Percentiles rank a stretch among this genome's conserved stretches.
Conservation (phyloP, 2,888 invertebrate species). For the Melanchra persicariae region DNA sequence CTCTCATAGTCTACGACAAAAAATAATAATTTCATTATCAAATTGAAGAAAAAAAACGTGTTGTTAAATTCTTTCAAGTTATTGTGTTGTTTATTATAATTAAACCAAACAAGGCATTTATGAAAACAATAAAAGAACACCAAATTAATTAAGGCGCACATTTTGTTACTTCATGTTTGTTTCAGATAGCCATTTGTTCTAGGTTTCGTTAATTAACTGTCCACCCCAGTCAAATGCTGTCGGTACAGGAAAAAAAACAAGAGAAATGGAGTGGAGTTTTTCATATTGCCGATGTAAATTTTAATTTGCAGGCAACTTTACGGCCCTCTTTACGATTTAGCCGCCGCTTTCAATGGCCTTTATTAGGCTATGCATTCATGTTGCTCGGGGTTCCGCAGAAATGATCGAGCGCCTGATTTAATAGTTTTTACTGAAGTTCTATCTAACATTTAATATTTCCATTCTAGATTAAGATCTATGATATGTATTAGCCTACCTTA, state of each 20-base stretch:
- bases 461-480: neutral
- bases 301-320: conserved; percentile 90
- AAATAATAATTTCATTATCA: neutral
- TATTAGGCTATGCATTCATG: conserved; percentile 87
- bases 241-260: conserved; percentile 83
- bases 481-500: neutral
- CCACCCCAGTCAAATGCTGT: conserved; percentile 85
- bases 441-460: conserved; percentile 1
- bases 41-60: neutral
- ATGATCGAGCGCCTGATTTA: conserved; percentile 65
- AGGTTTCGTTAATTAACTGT: conserved; percentile 88
- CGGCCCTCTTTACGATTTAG: conserved; percentile 89
- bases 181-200: conserved; percentile 83
- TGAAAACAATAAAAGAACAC: conserved; percentile 53
- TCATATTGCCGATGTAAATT: conserved; percentile 90
- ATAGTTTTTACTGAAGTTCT: conserved; percentile 38
- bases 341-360: conserved; percentile 86
- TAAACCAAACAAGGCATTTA: conserved; percentile 34
- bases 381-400: conserved; percentile 75
- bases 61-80: neutral
- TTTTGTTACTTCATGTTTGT: conserved; percentile 75
- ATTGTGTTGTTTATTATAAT: conserved; percentile 13
- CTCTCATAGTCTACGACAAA: conserved; percentile 90
- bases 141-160: conserved; percentile 66
- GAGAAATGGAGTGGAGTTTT: conserved; percentile 85